Conservation (phyloP, 2,888 invertebrate genomes). For the Hypena proboscidalis region DNA sequence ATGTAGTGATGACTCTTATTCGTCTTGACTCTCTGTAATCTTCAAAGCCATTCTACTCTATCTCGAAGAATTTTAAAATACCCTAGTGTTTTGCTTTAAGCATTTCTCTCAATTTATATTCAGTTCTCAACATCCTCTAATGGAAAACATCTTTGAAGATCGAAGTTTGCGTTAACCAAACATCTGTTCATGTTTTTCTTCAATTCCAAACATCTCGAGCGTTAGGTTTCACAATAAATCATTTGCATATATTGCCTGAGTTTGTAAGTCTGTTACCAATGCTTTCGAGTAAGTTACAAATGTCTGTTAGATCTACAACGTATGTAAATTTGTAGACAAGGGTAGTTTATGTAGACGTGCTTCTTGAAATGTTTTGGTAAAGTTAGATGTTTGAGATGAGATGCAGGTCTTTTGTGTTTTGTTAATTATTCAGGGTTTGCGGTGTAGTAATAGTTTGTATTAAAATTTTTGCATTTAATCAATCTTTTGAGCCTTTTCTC, state of each 20-base stretch:
- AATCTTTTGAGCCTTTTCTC: no score
- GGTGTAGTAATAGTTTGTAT: conserved; percentile 2
- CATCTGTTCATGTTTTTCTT: conserved; percentile 23
- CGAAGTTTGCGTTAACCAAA: conserved; percentile 16
- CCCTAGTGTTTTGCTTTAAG: no score
- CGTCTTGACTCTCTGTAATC: no score
- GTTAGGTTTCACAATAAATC: conserved; percentile 31
- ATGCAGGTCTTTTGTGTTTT: conserved; percentile 9
- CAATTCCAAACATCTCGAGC: conserved; percentile 17
- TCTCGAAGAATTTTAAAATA: no score
- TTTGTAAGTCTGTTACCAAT: conserved; percentile 15
- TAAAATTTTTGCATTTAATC: no score
- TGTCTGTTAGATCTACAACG: conserved; percentile 4
- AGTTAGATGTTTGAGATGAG: no score
- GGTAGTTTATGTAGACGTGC: neutral
- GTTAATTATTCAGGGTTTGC: conserved; percentile 13
- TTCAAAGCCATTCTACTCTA: no score
- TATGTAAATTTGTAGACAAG: no score
- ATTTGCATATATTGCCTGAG: conserved; percentile 28
- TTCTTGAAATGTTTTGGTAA: no score
- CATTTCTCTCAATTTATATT: neutral
- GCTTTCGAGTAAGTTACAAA: conserved; percentile 12
- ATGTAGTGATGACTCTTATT: no score
- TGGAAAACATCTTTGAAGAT: neutral
- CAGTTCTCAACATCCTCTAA: neutral